These are phyloP conservation scores for Argya squamiceps DNA, from an alignment of 2,797 vertebrate genomes.

Conservation along the genomic window DNA sequence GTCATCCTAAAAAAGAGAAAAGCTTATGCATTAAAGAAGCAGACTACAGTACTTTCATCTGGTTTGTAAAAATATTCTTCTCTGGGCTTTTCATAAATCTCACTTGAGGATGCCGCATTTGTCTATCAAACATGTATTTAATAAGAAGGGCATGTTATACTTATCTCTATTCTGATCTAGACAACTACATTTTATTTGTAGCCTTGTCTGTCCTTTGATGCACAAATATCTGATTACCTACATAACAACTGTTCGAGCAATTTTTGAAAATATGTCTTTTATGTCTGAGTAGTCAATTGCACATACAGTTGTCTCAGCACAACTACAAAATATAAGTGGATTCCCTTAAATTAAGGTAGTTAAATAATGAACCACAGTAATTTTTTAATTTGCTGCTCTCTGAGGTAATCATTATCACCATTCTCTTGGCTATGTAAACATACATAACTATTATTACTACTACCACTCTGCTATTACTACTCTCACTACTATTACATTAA, in stretches of 20 bases:
- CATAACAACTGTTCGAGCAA: neutral
- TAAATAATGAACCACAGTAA: neutral
- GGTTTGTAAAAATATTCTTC: neutral
- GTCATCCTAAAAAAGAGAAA: neutral
- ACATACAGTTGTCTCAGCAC: neutral
- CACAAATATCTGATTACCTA: neutral
- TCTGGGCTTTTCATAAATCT: neutral
- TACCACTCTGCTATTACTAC: neutral
- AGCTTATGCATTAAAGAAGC: neutral
- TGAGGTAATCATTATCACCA: neutral
- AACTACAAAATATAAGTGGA: neutral
- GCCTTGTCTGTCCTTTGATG: neutral
- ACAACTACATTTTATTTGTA: conserved; percentile 1
- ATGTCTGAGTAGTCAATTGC: neutral
- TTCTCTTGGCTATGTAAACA: neutral
- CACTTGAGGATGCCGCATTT: neutral
- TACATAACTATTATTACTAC: too few relatives aligned
- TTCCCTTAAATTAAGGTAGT: neutral
- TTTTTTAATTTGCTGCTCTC: neutral
- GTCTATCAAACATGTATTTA: neutral
- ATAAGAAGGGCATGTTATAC: neutral
- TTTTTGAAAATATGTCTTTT: neutral
- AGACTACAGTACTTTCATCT: neutral
- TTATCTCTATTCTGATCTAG: neutral
- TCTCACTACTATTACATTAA: neutral